A percentile compares a stretch with the other conserved stretches of the same genome.
These are phyloP conservation scores for Myiothlypis coronata DNA, from an alignment of 2,797 vertebrate genomes.

Conservation along the genomic window DNA sequence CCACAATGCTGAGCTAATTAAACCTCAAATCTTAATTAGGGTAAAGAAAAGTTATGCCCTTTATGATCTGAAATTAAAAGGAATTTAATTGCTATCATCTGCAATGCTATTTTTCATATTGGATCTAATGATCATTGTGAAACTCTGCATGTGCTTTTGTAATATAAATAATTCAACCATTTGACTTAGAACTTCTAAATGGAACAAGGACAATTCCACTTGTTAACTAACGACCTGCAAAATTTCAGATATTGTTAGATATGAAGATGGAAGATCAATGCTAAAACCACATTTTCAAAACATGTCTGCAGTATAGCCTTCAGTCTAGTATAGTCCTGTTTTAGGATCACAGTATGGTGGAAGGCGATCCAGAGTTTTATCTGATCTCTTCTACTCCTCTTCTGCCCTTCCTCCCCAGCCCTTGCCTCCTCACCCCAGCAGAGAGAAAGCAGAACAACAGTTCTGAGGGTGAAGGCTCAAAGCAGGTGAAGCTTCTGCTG, in stretches of 20 bases:
- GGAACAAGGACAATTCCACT: neutral
- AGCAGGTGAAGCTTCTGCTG: neutral
- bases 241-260: neutral
- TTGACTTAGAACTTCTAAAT: neutral
- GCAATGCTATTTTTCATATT: neutral
- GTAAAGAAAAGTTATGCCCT: conserved; percentile 5
- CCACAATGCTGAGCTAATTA: neutral
- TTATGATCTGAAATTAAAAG: conserved; percentile 22
- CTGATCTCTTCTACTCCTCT: neutral
- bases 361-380: neutral
- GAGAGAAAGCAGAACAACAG: neutral
- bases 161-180: neutral
- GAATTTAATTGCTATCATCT: neutral
- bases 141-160: neutral
- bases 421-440: neutral
- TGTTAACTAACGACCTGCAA: conserved; percentile 1
- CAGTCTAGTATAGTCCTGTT: neutral
- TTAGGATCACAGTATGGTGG: neutral
- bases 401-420: neutral
- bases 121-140: neutral
- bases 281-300: neutral
- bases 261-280: neutral
- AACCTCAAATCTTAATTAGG: conserved; percentile 1
- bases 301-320: neutral
- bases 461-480: neutral